A percentile compares a stretch with the other conserved stretches of the same genome.
Evolutionary conservation across 1,140 invertebrate genomes (phyloP).

Genomic region (Gonatopus flavifemur): DNA sequence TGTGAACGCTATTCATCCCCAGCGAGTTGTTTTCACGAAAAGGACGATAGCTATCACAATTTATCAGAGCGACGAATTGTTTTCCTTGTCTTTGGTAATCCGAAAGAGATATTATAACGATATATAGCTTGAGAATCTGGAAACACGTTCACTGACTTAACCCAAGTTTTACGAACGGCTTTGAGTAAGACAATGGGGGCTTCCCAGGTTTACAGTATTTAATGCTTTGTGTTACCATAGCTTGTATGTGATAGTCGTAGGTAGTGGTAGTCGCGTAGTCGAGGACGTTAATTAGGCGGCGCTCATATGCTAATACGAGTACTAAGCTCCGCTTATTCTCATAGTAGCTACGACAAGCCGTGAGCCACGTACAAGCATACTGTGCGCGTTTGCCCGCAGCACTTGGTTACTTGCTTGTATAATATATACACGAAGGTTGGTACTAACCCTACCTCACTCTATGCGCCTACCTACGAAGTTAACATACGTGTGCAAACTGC

Average conservation of each 20-base stretch:
- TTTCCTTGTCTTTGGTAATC: too few species aligned
- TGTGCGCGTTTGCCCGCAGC: too few species aligned
- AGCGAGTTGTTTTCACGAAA: too few species aligned
- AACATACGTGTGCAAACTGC: constrained; percentile 12
- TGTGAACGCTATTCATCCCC: too few species aligned
- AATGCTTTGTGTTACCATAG: constrained; percentile 24
- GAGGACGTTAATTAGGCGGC: constrained; percentile 43
- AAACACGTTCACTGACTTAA: constrained; percentile 42
- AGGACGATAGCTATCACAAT: too few species aligned
- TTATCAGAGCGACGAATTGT: too few species aligned
- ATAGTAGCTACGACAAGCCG: constrained; percentile 37
- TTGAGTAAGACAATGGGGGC: constrained; percentile 48
- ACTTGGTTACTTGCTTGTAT: constrained; percentile 32
- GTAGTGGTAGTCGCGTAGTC: constrained; percentile 32
- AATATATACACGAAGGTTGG: constrained; percentile 19
- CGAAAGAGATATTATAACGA: too few species aligned
- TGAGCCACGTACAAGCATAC: constrained; percentile 46
- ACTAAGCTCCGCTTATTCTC: constrained; percentile 52
- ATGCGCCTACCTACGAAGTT: constrained; percentile 14
- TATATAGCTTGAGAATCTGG: constrained; percentile 40
- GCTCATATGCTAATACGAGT: constrained; percentile 52
- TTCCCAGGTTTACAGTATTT: constrained; percentile 44
- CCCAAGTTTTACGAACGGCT: constrained; percentile 48
- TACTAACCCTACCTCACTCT: constrained; percentile 12
- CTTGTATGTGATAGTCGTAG: too few species aligned